phyloP scores from a whole-genome alignment of 2,797 vertebrate genomes.

The Melanitta fusca region DNA sequence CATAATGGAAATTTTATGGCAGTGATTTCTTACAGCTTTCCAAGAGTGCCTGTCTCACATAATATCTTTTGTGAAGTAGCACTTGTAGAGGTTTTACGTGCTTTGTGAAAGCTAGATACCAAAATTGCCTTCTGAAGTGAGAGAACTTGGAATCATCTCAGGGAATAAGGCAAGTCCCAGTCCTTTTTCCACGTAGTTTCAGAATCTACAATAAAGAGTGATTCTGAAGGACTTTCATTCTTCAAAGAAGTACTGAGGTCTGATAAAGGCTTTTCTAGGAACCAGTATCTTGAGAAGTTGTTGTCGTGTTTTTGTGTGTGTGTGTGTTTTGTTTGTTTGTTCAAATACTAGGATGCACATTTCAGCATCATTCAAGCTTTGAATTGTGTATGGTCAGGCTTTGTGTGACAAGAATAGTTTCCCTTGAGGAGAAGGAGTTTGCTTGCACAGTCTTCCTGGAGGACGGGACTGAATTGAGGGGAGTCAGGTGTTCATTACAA shows the following conservation, averaged over 20 bases:
- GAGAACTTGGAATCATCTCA: neutral
- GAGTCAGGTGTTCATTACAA: neutral
- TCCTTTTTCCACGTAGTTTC: neutral
- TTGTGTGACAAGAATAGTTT: neutral
- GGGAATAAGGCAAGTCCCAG: neutral
- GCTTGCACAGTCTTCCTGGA: neutral
- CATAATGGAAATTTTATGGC: neutral
- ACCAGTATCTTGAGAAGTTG: accelerated
- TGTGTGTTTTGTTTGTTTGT: neutral
- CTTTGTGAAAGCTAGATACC: neutral
- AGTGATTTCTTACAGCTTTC: neutral
- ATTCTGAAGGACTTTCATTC: neutral
- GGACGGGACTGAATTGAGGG: neutral
- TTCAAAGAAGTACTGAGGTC: neutral
- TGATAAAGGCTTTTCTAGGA: neutral
- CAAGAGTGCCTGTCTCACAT: neutral
- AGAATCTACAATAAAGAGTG: neutral
- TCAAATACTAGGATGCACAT: neutral
- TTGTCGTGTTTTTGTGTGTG: neutral
- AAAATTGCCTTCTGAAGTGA: neutral
- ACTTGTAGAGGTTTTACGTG: neutral
- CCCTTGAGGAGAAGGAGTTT: neutral
- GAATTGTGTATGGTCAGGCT: neutral
- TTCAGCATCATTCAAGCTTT: neutral
- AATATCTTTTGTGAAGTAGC: neutral